Percentiles rank a stretch among this genome's conserved stretches.
Evolutionary conservation across 2,797 vertebrate genomes (phyloP).

Genomic region (Pterois miles): DNA sequence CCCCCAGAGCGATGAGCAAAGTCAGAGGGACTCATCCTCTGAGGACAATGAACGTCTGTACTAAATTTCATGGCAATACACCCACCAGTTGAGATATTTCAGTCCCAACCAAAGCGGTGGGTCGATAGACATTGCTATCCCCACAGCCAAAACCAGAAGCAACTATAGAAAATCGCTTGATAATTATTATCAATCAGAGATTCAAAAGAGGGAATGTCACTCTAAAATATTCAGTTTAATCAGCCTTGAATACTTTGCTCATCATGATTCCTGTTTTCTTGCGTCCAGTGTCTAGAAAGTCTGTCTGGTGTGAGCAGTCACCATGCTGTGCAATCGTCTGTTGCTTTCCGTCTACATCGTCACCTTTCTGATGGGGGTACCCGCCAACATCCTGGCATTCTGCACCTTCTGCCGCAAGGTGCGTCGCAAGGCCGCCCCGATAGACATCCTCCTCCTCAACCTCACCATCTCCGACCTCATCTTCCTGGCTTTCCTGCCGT

Average conservation of each 20-base stretch:
- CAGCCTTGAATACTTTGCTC: no score
- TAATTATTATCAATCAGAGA: not conserved
- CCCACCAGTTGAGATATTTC: not conserved
- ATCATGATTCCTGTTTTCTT: not conserved
- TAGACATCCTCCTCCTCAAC: constrained; percentile 90
- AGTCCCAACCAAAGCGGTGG: not conserved
- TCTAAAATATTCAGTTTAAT: not conserved
- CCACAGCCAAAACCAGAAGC: not conserved
- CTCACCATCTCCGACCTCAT: constrained; percentile 90
- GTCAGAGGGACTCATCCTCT: not conserved
- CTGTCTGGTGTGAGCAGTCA: not conserved
- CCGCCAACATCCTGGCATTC: constrained; percentile 87
- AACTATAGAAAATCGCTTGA: not conserved
- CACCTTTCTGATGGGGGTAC: constrained; percentile 87
- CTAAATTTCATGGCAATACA: not conserved
- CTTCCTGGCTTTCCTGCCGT: constrained; percentile 86
- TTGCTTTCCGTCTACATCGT: constrained; percentile 81
- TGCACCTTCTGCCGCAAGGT: constrained; percentile 82
- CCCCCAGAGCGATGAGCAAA: not conserved
- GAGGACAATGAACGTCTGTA: not conserved
- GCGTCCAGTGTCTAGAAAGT: constrained; percentile 19
- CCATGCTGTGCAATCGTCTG: constrained; percentile 58
- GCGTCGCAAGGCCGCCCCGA: constrained; percentile 72
- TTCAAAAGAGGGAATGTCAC: not conserved
- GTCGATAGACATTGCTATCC: not conserved